Evolutionary conservation across 2,888 invertebrate species (phyloP), one percentile per base, ranked within the genome.

Genomic region (Anarsia innoxiella): DNA sequence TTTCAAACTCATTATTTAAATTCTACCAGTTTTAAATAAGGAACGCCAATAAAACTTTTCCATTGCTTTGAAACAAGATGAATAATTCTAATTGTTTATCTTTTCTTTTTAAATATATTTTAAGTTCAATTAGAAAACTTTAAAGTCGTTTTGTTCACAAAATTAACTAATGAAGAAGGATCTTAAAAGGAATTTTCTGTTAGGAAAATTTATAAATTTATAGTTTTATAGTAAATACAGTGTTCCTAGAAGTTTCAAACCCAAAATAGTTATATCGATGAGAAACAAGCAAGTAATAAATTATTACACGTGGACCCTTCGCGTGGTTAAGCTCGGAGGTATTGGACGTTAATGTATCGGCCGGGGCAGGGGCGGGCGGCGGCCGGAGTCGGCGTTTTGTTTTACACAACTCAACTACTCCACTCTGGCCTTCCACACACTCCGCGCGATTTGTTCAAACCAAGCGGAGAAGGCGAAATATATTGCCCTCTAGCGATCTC

Each of bases 301-400:
- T 78, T 74, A 77, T 77, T 73, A 66, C 66, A 60, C 62, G 63
- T 62, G 65, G 62, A 71, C 75, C 74, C 72, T 75, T 71, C 62
- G 64, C 63, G 65, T 56, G 75, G 75, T 71, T 68, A 66, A 69
- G 68, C 68, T 66, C 63, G 23, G 56, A 64, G 61, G 66, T 62
- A 70, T 67, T 57, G 65, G 65, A 56, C 61, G 59, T 61, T 69
- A 75, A 75, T 73, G 69, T 77, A 76, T 75, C 66, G 68, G 59
- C 52, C 28, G 33, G 23, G 28, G 40, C 11, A 11, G 5, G 25
- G 9, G 19, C 23, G 12, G 46, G 51, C 44, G 46, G 58, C 56
- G 53, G n/a, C n/a, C n/a, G 52, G 54, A 56, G 58, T 56, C 59
- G 66, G 60, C 62, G 53, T 53, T 53, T 53, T 68, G 62, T 66